Percentiles rank a stretch among this genome's conserved stretches.
Evolutionary conservation across 2,888 invertebrate genomes (phyloP).

Genomic region (Amblyjoppa proteus): DNA sequence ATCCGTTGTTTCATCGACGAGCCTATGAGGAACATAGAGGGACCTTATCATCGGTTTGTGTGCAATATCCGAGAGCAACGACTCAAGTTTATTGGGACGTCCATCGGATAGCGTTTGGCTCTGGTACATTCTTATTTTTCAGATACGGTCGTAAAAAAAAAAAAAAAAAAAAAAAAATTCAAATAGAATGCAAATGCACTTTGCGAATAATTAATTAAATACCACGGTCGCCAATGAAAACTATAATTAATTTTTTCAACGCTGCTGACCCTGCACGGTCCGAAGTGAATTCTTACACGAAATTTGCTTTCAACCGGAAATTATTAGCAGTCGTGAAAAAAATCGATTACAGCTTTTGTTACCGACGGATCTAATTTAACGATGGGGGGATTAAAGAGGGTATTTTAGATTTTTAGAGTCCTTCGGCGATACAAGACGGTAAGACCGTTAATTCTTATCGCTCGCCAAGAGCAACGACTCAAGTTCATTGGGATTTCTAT

Average conservation of each 20-base stretch:
- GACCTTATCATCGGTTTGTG: background rate
- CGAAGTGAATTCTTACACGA: no score
- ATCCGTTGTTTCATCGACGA: conserved; percentile 10
- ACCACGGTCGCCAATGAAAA: no score
- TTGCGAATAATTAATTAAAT: no score
- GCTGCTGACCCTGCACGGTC: no score
- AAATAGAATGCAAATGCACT: no score
- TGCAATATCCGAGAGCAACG: background rate
- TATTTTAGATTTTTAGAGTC: background rate
- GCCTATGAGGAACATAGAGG: background rate
- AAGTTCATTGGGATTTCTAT: background rate
- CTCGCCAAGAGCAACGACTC: background rate
- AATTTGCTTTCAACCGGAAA: no score
- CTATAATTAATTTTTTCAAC: no score
- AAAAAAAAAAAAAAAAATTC: background rate
- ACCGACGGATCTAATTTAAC: no score
- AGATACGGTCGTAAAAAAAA: background rate
- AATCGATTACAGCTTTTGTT: no score
- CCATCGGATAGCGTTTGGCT: background rate
- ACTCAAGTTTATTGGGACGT: background rate
- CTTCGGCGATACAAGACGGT: background rate
- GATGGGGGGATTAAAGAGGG: no score
- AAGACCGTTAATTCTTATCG: no score
- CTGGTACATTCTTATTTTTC: background rate
- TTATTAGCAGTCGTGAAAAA: no score